A percentile compares a stretch with the other conserved stretches of the same genome.
phyloP scores from a whole-genome alignment of 2,797 vertebrate species.

The Fringilla coelebs region DNA sequence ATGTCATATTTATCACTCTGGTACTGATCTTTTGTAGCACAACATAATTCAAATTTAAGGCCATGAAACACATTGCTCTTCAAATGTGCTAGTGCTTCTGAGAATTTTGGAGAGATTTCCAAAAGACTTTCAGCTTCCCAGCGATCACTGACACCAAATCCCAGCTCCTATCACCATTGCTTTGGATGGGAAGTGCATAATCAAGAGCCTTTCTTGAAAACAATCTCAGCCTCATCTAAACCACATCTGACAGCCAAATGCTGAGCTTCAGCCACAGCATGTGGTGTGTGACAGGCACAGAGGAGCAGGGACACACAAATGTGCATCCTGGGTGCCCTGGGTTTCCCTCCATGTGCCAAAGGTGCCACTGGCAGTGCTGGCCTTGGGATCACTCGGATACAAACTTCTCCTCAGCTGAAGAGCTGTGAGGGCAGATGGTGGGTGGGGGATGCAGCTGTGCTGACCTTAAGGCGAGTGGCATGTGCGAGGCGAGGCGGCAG shows the following conservation, averaged over 20 bases:
- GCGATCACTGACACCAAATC: background rate
- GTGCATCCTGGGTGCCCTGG: rapidly evolving
- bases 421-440: background rate
- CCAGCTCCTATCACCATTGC: rapidly evolving
- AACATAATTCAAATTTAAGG: background rate
- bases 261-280: background rate
- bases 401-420: background rate
- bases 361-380: rapidly evolving
- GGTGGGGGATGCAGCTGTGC: background rate
- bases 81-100: background rate
- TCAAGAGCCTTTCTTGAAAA: background rate
- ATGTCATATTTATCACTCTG: background rate
- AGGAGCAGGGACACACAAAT: background rate
- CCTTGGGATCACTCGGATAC: background rate
- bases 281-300: too few relatives aligned
- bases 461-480: background rate
- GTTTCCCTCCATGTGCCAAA: background rate
- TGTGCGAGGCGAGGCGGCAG: background rate
- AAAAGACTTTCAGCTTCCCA: background rate
- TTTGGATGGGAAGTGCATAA: background rate
- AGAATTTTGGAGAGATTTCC: background rate
- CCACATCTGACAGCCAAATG: background rate
- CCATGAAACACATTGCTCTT: background rate
- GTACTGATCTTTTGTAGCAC: background rate
- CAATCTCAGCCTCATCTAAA: background rate